phyloP scores from a whole-genome alignment of 64 coral and sea anemone species.

The Porites lutea region DNA sequence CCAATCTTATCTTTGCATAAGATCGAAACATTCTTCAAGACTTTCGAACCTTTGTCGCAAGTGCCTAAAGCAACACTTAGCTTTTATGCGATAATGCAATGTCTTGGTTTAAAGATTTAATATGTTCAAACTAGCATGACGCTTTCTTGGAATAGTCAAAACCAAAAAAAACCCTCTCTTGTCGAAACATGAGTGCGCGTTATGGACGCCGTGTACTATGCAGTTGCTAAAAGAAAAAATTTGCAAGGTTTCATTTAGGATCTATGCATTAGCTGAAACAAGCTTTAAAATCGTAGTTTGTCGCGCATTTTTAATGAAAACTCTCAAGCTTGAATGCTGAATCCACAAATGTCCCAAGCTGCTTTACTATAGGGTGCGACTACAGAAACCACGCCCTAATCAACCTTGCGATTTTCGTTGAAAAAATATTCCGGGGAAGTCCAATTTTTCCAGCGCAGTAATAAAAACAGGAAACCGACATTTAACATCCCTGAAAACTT shows the following conservation, averaged over 20 bases:
- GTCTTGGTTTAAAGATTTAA: neutral
- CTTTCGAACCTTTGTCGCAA: constrained; percentile 3
- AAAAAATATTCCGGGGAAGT: neutral
- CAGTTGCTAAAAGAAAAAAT: no score
- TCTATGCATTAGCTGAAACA: no score
- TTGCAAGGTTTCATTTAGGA: no score
- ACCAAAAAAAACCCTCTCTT: no score
- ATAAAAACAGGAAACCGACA: neutral
- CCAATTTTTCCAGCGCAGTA: neutral
- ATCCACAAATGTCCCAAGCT: neutral
- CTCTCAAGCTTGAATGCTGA: neutral
- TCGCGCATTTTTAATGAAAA: neutral
- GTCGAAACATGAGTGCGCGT: no score
- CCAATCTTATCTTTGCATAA: no score
- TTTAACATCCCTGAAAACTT: neutral
- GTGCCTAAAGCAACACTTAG: neutral
- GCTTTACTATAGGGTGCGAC: neutral
- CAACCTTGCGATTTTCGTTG: neutral
- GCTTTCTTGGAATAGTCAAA: neutral
- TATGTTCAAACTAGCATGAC: neutral
- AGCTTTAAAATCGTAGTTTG: no score
- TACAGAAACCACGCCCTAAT: neutral
- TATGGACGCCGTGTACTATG: no score
- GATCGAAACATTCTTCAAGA: neutral
- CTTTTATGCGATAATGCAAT: neutral